Conservation (phyloP, 2,797 vertebrate genomes). For the Muscicapa striata region DNA sequence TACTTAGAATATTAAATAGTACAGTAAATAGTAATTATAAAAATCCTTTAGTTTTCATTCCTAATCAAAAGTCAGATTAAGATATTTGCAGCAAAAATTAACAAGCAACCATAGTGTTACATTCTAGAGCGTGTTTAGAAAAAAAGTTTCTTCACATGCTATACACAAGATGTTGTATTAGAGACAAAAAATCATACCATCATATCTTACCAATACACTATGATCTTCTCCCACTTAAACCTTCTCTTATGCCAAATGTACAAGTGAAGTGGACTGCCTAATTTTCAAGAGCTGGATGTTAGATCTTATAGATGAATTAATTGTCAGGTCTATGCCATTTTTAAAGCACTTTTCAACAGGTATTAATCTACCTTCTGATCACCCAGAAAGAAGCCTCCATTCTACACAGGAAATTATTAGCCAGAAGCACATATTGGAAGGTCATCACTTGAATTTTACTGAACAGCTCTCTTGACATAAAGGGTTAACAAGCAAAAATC, state of each 20-base stretch:
- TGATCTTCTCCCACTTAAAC: background rate
- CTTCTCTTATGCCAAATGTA: background rate
- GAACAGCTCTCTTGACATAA: constrained; percentile 4
- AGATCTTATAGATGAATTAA: background rate
- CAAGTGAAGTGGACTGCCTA: background rate
- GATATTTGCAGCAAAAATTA: background rate
- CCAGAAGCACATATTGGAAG: background rate
- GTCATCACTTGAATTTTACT: constrained; percentile 19
- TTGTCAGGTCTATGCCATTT: background rate
- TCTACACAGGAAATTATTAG: background rate
- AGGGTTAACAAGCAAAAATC: constrained; percentile 54
- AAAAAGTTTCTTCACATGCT: background rate
- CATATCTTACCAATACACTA: background rate
- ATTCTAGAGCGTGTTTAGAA: background rate
- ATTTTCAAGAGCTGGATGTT: constrained; percentile 21
- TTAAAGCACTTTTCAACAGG: background rate
- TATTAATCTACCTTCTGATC: constrained; percentile 19
- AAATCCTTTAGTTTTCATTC: background rate
- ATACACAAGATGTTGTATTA: background rate
- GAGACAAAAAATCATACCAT: background rate
- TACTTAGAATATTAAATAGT: background rate
- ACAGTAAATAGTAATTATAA: background rate
- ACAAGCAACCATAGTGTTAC: accelerated
- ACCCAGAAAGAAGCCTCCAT: background rate
- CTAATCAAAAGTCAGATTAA: background rate